Conservation (phyloP, 2,113 vertebrate genomes). For the Ursus arctos region DNA sequence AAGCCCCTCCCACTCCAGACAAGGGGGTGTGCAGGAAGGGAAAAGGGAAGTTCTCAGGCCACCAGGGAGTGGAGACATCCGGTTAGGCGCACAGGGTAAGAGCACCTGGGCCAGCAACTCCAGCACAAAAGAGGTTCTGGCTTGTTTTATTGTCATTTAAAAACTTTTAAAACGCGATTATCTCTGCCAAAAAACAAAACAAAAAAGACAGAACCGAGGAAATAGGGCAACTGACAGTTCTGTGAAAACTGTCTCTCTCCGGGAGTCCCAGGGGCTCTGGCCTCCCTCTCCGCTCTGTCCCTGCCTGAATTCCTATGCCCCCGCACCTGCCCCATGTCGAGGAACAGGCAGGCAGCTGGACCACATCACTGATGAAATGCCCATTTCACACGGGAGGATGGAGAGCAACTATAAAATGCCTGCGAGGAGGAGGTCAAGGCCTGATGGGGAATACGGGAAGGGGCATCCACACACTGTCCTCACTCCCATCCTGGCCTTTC, state of each 20-base stretch:
- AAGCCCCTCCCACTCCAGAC: neutral
- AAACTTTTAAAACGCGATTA: constrained; percentile 79
- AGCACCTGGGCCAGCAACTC: neutral
- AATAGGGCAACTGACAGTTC: constrained; percentile 58
- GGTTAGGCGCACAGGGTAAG: neutral
- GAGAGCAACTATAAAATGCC: neutral
- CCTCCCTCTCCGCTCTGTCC: neutral
- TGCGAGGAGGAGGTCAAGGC: neutral
- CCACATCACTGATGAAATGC: neutral
- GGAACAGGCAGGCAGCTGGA: neutral
- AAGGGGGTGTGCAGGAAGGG: neutral
- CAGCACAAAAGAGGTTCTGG: constrained; percentile 58
- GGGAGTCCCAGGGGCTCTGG: neutral
- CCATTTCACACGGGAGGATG: neutral
- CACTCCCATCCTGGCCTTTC: neutral
- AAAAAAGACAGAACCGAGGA: constrained; percentile 48
- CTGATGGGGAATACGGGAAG: neutral
- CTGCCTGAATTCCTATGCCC: neutral
- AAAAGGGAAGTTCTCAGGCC: neutral
- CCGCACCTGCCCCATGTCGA: neutral
- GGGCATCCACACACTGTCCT: neutral
- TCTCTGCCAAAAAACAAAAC: constrained; percentile 52
- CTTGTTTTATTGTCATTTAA: constrained; percentile 83
- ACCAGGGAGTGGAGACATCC: neutral
- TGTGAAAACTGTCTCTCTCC: neutral